phyloP scores from a whole-genome alignment of 2,888 invertebrate genomes.

The Diarsia mendica region DNA sequence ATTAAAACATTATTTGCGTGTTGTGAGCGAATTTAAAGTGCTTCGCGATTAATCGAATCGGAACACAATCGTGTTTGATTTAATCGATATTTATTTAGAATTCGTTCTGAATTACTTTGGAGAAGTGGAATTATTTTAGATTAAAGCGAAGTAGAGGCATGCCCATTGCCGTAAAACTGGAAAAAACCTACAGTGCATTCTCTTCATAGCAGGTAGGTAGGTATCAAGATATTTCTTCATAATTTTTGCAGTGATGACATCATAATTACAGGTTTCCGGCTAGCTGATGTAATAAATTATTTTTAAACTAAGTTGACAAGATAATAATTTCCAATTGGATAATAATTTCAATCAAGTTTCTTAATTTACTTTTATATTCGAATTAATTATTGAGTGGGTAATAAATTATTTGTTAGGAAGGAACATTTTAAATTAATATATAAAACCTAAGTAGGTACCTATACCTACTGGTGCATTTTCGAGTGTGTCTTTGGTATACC shows the following conservation, averaged over 20 bases:
- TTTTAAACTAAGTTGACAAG: constrained; percentile 17
- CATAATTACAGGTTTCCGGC: constrained; percentile 20
- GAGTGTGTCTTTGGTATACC: too few species aligned
- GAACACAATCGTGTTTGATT: constrained; percentile 63
- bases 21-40: constrained; percentile 83
- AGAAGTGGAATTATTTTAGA: constrained; percentile 5
- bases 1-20: constrained; percentile 87
- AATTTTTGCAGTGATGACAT: constrained; percentile 4
- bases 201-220: neutral
- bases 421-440: neutral
- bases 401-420: constrained; percentile 32
- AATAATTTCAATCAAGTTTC: constrained; percentile 51
- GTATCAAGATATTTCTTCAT: constrained; percentile 10
- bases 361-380: constrained; percentile 35
- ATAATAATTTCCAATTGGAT: constrained; percentile 38
- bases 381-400: constrained; percentile 37
- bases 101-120: constrained; percentile 51
- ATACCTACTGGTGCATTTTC: neutral
- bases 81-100: constrained; percentile 64
- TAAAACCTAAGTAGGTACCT: neutral
- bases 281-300: constrained; percentile 37
- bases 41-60: constrained; percentile 80
- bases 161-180: neutral
- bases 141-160: neutral
- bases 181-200: neutral